Percentiles rank a stretch among this genome's conserved stretches.
Evolutionary conservation across 2,113 vertebrate genomes (phyloP).

Genomic region (Accipiter cooperii): DNA sequence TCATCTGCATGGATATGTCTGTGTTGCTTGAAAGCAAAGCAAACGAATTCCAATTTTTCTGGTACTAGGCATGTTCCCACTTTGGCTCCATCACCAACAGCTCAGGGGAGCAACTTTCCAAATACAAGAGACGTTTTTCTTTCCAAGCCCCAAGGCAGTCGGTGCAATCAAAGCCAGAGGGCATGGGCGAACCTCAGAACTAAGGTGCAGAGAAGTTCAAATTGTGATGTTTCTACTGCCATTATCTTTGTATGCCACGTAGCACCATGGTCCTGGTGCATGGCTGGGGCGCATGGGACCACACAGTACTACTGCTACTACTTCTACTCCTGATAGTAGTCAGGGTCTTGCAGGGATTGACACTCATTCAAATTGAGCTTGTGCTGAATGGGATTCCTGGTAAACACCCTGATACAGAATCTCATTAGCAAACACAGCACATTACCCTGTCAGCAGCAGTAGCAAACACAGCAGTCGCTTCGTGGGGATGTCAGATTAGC

Average conservation of each 20-base stretch:
- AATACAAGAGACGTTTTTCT: not conserved
- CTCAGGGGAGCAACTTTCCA: not conserved
- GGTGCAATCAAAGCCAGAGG: not conserved
- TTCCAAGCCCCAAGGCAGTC: not conserved
- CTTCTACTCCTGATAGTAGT: not conserved
- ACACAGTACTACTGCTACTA: not conserved
- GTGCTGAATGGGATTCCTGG: not conserved
- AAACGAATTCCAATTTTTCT: not conserved
- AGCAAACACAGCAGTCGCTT: not conserved
- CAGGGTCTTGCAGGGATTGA: not conserved
- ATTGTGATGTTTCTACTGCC: not conserved
- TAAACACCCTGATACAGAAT: not conserved
- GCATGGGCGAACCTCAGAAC: not conserved
- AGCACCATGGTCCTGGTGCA: not conserved
- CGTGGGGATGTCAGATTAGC: not conserved
- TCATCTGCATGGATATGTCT: not conserved
- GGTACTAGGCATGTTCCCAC: not conserved
- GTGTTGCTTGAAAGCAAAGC: not conserved
- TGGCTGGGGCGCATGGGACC: not conserved
- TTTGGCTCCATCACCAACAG: not conserved
- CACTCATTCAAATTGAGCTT: not conserved
- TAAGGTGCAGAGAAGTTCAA: not conserved
- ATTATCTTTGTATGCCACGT: rapidly evolving
- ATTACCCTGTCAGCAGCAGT: not conserved
- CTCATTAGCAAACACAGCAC: not conserved